Base-by-base conservation (phyloP, 2,888 invertebrate species). In the Trachelus iudaicus region DNA sequence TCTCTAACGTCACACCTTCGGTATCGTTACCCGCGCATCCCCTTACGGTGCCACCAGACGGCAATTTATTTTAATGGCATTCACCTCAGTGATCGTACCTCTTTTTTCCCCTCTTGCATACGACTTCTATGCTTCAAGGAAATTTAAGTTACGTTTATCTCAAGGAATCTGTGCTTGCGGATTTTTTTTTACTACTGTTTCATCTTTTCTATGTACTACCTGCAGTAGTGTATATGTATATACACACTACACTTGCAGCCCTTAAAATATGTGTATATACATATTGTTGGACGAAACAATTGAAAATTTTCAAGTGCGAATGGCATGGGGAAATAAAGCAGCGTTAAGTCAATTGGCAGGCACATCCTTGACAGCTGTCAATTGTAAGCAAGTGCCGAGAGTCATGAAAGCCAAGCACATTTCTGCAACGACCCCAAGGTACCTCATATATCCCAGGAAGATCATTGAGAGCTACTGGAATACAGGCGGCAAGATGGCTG, bases 401-500 rank as follows among this genome's bases (percentile, higher is more conserved):
- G 23, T 9, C 0, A 23, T 23, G 56, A 56, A 56, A 56, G 56
- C 56, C 23, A 56, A 56, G 56, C 56, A 56, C 56, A 2, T 56
- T 56, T 23, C 56, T 56, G 23, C 23, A 23, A 56, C 56, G 56
- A 56, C 9, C 23, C 6, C 23, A 23, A 56, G 56, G 56, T 56
- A 56, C 56, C 56, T 56, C 56, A 23, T 23, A 2, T 23, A 23
- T 56, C 56, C 56, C 23, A 56, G 56, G 3, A 56, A 23, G 56
- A 56, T 71, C 71, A 34, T 33, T 71, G 71, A 71, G 71, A 71
- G 15, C 71, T 71, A 71, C 71, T 71, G 33, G 15, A 71, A 12
- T 56, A 56, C 40, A 69, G 69, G 71, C 33, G 31, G 71, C 31
- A 71, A 33, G 73, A 76, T 71, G 56, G 69, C 34, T 13, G 34